Base-by-base conservation (phyloP, 2,797 vertebrate genomes). In the Mionectes olivaceus region DNA sequence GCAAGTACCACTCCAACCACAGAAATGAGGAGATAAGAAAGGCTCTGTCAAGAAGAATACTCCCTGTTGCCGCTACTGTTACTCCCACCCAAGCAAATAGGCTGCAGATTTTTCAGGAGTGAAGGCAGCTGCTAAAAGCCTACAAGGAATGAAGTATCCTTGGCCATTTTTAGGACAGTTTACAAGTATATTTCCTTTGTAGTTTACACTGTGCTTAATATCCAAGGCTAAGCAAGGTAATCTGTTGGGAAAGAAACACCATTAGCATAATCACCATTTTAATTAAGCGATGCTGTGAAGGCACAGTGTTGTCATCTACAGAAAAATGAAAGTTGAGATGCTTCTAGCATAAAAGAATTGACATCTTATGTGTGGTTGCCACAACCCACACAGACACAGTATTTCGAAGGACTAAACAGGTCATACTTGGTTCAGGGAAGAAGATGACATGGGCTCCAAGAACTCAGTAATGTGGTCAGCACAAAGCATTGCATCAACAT, bases 211-310 rank as follows among this genome's bases (percentile, higher is more conserved):
- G 2, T 55, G 30, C 65, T 94, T 74, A 78, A 76, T 23, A 91
- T 43, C 78, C 0, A 0, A 87, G 91, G 65, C 43, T 46, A 85
- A 68, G 60, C 28, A 64, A 93, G 85, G 93, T 75, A 94, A 86
- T 73, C 82, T 87, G 61, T 57, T 94, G 76, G 89, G 91, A 85
- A 87, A 93, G 85, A 82, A 94, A 75, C 55, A 63, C 47, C 37
- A 86, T 94, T 91, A 95, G 57, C 76, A 96, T 90, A 94, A 90
- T 75, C 71, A 85, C 68, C 56, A 43, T 43, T 85, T 64, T 89
- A 92, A 78, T 90, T 93, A 93, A 92, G 57, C 39, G 80, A 33
- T 1, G 3, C 68, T 67, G 6, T 23, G 60, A 84, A 83, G 78
- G 75, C 56, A 87, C 3, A 3, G 57, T 63, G 49, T 27, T 92